Conservation (phyloP, 2,113 vertebrate species). For the Rhinoderma darwinii region DNA sequence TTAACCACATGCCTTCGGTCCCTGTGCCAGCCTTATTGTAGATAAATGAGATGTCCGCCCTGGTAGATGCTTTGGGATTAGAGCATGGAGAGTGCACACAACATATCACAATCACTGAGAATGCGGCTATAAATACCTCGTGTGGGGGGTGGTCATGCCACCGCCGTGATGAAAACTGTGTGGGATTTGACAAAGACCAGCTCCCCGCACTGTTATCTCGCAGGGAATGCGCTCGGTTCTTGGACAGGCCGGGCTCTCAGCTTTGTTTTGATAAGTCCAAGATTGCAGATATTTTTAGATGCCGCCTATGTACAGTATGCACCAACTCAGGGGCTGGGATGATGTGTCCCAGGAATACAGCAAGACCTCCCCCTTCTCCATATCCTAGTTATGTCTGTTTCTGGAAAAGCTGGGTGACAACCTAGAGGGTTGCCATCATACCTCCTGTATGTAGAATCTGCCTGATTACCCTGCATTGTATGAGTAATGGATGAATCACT, state of each 20-base stretch:
- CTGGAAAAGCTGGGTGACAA: neutral
- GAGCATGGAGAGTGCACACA: neutral
- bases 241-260: neutral
- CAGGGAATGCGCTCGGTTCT: neutral
- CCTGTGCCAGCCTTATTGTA: neutral
- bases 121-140: neutral
- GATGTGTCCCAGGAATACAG: too few species aligned
- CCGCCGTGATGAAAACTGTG: neutral
- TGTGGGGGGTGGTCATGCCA: neutral
- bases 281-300: constrained; percentile 45
- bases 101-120: neutral
- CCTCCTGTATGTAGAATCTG: too few species aligned
- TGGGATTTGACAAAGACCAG: constrained; percentile 25
- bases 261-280: constrained; percentile 45
- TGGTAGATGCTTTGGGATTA: neutral
- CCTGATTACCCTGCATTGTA: too few species aligned
- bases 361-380: too few species aligned
- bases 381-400: too few species aligned
- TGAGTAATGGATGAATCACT: too few species aligned
- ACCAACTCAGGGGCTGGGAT: too few species aligned
- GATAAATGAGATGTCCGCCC: neutral
- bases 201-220: constrained; percentile 16
- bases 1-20: neutral
- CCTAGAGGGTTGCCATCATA: neutral
- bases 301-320: neutral